Percentiles rank a stretch among this genome's conserved stretches.
Conservation (phyloP, 2,888 invertebrate genomes). For the Caenorhabditis imperialis region DNA sequence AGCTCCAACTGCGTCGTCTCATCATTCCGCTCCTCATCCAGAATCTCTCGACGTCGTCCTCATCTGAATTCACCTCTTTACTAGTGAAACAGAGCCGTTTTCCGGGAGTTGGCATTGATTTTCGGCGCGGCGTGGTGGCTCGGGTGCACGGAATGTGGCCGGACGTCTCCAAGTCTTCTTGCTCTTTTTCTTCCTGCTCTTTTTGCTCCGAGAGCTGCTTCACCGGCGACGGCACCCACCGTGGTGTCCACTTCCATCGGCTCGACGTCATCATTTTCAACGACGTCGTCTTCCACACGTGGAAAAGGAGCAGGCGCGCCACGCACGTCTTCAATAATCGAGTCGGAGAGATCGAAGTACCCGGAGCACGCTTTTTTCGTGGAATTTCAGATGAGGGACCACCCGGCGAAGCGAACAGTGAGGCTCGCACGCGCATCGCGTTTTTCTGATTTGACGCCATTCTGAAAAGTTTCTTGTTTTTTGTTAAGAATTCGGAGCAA, state of each 20-base stretch:
- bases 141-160: slow-evolving; percentile 1
- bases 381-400: too few species aligned
- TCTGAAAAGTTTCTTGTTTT: slow-evolving; percentile 4
- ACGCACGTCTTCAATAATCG: too few species aligned
- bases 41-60: too few species aligned
- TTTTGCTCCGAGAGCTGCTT: background rate
- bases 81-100: slow-evolving; percentile 30
- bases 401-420: slow-evolving; percentile 28
- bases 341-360: too few species aligned
- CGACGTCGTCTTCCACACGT: background rate
- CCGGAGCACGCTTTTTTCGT: too few species aligned
- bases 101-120: slow-evolving; percentile 47
- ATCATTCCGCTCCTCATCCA: too few species aligned
- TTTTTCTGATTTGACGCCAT: slow-evolving; percentile 2
- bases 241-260: slow-evolving; percentile 35
- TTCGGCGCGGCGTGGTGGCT: slow-evolving; percentile 26
- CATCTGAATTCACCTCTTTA: slow-evolving; percentile 1
- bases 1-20: slow-evolving; percentile 27
- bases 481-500: too few species aligned
- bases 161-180: background rate
- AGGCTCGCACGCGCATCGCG: slow-evolving; percentile 5
- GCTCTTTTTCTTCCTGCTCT: too few species aligned
- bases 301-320: too few species aligned
- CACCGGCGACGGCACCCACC: slow-evolving; percentile 22
- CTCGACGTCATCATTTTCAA: slow-evolving; percentile 22